phyloP scores from a whole-genome alignment of 1,140 invertebrate species.

The Drosophila cardini region DNA sequence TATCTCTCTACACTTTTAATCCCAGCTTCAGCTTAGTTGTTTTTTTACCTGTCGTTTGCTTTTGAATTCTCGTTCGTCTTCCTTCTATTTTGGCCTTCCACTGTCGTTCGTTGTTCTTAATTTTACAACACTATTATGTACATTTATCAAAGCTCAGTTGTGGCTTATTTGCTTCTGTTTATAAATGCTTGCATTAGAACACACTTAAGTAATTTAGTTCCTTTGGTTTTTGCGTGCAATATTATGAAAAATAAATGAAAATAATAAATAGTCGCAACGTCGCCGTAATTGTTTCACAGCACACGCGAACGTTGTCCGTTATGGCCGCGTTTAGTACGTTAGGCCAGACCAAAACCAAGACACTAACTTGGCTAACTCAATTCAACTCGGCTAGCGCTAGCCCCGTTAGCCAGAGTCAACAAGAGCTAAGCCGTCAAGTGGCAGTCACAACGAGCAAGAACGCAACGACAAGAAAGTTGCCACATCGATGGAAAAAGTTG shows the following conservation, averaged over 20 bases:
- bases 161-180: slow-evolving; percentile 5
- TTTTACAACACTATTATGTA: slow-evolving; percentile 38
- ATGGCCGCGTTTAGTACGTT: slow-evolving; percentile 59
- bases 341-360: slow-evolving; percentile 64
- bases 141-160: slow-evolving; percentile 19
- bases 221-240: slow-evolving; percentile 33
- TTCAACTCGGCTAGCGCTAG: slow-evolving; percentile 57
- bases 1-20: slow-evolving; percentile 39
- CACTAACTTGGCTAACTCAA: slow-evolving; percentile 69
- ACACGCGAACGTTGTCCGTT: slow-evolving; percentile 73
- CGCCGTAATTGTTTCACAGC: slow-evolving; percentile 51
- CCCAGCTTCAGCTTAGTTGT: slow-evolving; percentile 20
- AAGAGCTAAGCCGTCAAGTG: slow-evolving; percentile 63
- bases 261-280: slow-evolving; percentile 51
- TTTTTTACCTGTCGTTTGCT: slow-evolving; percentile 71
- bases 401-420: slow-evolving; percentile 52
- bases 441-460: slow-evolving; percentile 2
- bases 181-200: slow-evolving; percentile 1
- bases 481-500: not conserved
- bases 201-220: slow-evolving; percentile 3
- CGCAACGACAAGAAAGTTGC: slow-evolving; percentile 21
- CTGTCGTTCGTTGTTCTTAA: slow-evolving; percentile 44
- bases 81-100: slow-evolving; percentile 47
- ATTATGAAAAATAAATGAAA: slow-evolving; percentile 50
- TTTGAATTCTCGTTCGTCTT: slow-evolving; percentile 57